These are phyloP conservation scores for Eriosoma lanigerum DNA, from an alignment of 1,140 invertebrate species.

Conservation along the genomic window DNA sequence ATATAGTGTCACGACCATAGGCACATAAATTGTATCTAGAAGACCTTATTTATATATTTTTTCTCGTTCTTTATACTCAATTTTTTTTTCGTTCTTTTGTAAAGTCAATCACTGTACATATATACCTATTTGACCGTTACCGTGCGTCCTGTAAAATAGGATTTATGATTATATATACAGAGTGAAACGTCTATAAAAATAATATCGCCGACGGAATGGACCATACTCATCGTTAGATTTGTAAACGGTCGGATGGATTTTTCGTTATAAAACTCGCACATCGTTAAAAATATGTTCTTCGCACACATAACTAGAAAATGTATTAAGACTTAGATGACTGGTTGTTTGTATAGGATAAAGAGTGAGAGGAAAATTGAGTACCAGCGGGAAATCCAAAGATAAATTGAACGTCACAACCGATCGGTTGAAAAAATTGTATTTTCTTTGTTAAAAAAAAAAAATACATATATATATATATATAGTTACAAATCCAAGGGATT, in stretches of 20 bases:
- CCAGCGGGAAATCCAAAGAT: slow-evolving; percentile 2
- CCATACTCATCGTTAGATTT: background rate
- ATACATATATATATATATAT: background rate
- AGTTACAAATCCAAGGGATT: background rate
- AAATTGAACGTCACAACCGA: background rate
- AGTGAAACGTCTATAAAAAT: background rate
- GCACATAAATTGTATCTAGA: background rate
- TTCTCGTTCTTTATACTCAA: no score
- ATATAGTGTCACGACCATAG: background rate
- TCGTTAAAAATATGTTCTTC: background rate
- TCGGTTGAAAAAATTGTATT: background rate
- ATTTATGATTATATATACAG: background rate
- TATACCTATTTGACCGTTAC: background rate
- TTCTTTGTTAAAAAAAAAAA: background rate
- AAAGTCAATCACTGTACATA: background rate
- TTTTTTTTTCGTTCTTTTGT: background rate
- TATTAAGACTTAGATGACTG: background rate
- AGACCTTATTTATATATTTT: background rate
- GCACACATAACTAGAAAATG: background rate
- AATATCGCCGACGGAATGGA: background rate
- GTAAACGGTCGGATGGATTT: background rate
- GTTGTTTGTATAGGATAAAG: background rate
- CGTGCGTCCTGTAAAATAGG: background rate
- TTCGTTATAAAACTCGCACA: background rate
- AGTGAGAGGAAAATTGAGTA: background rate